These are phyloP conservation scores for Ranitomeya variabilis DNA, from an alignment of 2,113 vertebrate genomes.

Conservation along the genomic window DNA sequence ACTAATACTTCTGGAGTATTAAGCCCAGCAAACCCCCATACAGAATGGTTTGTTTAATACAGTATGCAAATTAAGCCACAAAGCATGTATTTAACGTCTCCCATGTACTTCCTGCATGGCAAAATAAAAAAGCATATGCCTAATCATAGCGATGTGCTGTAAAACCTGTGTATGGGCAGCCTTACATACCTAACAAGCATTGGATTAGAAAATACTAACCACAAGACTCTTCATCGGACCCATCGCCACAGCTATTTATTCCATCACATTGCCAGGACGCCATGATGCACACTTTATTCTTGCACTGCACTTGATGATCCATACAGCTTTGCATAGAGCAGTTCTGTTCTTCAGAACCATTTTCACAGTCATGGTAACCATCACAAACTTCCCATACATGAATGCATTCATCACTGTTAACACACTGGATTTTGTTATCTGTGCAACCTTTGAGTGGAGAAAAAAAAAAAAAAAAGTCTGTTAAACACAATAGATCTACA, in stretches of 20 bases:
- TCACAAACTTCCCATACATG: slow-evolving; percentile 74
- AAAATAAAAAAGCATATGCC: too few species aligned
- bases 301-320: slow-evolving; percentile 82
- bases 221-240: slow-evolving; percentile 81
- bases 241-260: slow-evolving; percentile 84
- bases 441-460: slow-evolving; percentile 67
- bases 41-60: too few species aligned
- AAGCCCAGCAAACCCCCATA: too few species aligned
- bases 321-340: slow-evolving; percentile 74
- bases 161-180: too few species aligned
- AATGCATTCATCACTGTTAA: slow-evolving; percentile 73
- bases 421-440: slow-evolving; percentile 73
- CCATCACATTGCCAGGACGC: slow-evolving; percentile 86
- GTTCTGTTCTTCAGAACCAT: slow-evolving; percentile 75
- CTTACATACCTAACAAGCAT: not conserved
- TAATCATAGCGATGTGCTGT: too few species aligned
- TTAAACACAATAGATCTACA: not conserved
- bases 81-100: too few species aligned
- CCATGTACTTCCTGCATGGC: too few species aligned
- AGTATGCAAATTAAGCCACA: too few species aligned
- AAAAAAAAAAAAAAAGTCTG: not conserved
- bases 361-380: slow-evolving; percentile 73
- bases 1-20: too few species aligned
- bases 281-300: slow-evolving; percentile 79
- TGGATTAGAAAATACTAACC: slow-evolving; percentile 60